phyloP scores from a whole-genome alignment of 2,113 vertebrate genomes.

The Circaetus gallicus region DNA sequence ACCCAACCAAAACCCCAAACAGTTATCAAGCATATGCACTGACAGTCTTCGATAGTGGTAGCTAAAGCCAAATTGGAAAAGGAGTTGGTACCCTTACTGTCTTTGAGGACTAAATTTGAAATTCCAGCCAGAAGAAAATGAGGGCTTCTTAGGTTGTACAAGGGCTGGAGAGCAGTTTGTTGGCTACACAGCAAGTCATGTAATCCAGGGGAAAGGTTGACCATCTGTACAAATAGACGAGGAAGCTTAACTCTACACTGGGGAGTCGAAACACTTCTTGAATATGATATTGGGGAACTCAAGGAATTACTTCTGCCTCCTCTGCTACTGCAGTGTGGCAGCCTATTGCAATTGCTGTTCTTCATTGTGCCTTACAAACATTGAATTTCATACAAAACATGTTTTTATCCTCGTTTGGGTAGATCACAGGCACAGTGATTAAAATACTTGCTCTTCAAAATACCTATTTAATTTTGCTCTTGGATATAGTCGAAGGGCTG shows the following conservation, averaged over 20 bases:
- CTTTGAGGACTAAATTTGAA: background rate
- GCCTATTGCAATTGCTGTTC: background rate
- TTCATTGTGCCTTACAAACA: background rate
- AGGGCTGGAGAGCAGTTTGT: background rate
- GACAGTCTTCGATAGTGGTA: background rate
- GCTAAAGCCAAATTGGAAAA: background rate
- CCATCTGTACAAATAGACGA: conserved; percentile 45
- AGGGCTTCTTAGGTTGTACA: background rate
- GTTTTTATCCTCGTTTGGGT: background rate
- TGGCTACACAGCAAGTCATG: background rate
- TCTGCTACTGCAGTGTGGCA: background rate
- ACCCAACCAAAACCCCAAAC: background rate
- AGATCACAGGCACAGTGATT: background rate
- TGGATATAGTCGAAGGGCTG: background rate
- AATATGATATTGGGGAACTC: background rate
- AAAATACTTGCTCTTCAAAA: background rate
- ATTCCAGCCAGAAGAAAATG: conserved; percentile 17
- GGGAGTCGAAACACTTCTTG: background rate
- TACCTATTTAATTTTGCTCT: background rate
- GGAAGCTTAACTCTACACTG: background rate
- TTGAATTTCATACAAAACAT: background rate
- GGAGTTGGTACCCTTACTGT: background rate
- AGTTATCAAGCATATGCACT: background rate
- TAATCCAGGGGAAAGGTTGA: conserved; percentile 34
- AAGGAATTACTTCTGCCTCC: background rate